phyloP scores from a whole-genome alignment of 2,797 vertebrate genomes.

The Bradypodion pumilum region DNA sequence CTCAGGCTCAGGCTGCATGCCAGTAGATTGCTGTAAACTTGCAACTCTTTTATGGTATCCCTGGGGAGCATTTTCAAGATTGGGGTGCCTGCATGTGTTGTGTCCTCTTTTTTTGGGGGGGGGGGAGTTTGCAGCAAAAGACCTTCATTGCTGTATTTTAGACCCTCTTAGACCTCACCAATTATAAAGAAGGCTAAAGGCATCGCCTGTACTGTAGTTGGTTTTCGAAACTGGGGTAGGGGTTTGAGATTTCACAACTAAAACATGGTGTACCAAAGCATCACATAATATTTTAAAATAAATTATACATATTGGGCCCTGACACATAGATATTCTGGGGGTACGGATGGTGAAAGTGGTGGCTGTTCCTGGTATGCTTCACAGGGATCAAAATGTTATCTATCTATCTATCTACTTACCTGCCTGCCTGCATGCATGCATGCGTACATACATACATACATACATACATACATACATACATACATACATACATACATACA shows the following conservation, averaged over 20 bases:
- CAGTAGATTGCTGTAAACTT: background rate
- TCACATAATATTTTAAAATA: background rate
- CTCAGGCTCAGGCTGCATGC: background rate
- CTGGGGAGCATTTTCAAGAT: slow-evolving; percentile 16
- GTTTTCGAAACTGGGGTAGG: background rate
- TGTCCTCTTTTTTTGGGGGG: fast-evolving
- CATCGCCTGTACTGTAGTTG: background rate
- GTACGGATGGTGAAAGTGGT: no score
- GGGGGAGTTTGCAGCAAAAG: slow-evolving; percentile 9
- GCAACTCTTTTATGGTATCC: slow-evolving; percentile 21
- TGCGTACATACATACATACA: no score
- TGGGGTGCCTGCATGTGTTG: background rate
- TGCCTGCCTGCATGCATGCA: no score
- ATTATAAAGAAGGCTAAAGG: background rate
- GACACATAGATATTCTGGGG: no score
- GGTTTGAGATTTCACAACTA: background rate
- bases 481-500: no score
- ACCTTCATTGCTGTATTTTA: fast-evolving
- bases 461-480: no score
- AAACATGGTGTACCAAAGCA: background rate
- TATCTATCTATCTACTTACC: no score
- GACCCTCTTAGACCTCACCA: background rate
- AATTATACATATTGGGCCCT: background rate
- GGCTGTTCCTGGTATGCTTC: no score
- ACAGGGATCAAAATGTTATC: no score